Conservation (phyloP, 2,888 invertebrate species). For the Epsilonema sp. region DNA sequence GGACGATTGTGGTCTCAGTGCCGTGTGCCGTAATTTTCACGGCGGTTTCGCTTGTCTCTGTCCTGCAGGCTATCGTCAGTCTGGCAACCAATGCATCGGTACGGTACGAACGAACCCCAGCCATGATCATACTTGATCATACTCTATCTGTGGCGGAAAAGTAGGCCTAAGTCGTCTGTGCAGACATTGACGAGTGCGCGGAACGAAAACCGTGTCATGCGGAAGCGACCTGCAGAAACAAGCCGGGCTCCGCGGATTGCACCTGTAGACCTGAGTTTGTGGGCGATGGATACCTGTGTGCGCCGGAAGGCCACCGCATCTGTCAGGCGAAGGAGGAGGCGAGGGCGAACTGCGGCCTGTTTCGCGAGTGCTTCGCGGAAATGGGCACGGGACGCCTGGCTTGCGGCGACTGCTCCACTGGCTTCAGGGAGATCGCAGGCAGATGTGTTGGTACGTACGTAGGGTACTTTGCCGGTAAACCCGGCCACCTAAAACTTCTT, state of each 20-base stretch:
- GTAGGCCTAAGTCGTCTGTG: no score
- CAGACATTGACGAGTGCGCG: neutral
- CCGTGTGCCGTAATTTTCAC: neutral
- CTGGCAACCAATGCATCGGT: neutral
- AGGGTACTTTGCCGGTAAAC: slow-evolving; percentile 19
- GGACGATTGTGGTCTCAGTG: neutral
- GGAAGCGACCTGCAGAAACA: neutral
- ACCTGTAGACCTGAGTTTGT: neutral
- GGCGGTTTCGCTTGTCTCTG: neutral
- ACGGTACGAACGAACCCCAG: no score
- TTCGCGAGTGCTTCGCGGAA: neutral
- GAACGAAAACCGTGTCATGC: neutral
- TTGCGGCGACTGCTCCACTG: neutral
- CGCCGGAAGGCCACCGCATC: neutral
- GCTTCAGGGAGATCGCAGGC: neutral
- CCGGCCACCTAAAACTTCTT: no score
- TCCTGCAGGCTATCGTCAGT: neutral
- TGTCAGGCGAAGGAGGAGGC: neutral
- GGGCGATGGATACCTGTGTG: neutral
- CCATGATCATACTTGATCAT: no score
- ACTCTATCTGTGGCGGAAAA: no score
- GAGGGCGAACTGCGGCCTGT: neutral
- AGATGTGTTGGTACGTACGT: slow-evolving; percentile 19
- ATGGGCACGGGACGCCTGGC: neutral
- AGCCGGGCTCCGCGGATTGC: neutral